Percentiles rank a stretch among this genome's conserved stretches.
Evolutionary conservation across 2,113 vertebrate species (phyloP).

Genomic region (Vidua chalybeata): DNA sequence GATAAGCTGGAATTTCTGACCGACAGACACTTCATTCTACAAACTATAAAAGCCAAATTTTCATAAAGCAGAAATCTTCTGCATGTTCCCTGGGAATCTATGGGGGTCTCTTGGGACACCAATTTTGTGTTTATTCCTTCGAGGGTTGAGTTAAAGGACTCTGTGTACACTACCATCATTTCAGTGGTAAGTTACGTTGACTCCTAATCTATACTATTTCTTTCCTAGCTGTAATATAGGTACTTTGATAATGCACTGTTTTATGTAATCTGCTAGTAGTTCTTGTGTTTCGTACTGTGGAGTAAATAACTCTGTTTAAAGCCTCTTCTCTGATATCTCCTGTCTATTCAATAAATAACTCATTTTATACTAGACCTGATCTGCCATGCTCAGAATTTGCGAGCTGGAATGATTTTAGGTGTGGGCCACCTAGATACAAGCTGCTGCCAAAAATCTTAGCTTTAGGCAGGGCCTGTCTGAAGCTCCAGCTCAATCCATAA

Average conservation of each 20-base stretch:
- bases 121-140: neutral
- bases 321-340: neutral
- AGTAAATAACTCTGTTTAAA: neutral
- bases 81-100: neutral
- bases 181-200: fast-evolving
- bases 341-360: neutral
- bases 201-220: neutral
- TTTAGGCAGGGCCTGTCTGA: neutral
- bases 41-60: neutral
- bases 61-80: neutral
- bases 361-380: neutral
- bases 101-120: neutral
- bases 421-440: neutral
- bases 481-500: neutral
- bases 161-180: neutral
- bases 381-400: neutral
- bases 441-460: neutral
- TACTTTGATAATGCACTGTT: neutral
- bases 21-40: neutral
- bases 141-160: neutral
- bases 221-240: neutral
- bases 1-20: neutral
- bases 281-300: neutral
- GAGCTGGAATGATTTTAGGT: neutral
- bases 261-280: neutral